phyloP scores from a whole-genome alignment of 2,888 invertebrate genomes.

The Chalcis sispes region DNA sequence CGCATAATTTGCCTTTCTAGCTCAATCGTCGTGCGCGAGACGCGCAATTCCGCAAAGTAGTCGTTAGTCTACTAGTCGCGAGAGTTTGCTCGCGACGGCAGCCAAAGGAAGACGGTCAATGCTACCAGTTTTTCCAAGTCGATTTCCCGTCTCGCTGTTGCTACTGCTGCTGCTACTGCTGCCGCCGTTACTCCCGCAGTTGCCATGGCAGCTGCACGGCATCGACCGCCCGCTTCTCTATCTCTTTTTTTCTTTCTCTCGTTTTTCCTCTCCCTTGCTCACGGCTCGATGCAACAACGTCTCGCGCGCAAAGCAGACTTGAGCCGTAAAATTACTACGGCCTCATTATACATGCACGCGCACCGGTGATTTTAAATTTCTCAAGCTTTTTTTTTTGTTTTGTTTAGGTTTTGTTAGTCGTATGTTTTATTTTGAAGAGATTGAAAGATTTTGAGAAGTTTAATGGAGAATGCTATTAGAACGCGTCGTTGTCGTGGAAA shows the following conservation, averaged over 20 bases:
- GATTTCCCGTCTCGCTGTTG: conserved; percentile 53
- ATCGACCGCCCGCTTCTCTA: conserved; percentile 50
- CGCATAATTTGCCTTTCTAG: no score
- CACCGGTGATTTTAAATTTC: no score
- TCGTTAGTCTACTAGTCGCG: conserved; percentile 5
- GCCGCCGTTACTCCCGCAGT: conserved; percentile 44
- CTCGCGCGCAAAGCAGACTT: not conserved
- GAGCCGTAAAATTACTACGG: not conserved
- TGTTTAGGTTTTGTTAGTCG: not conserved
- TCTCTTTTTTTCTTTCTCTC: conserved; percentile 20
- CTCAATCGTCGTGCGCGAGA: no score
- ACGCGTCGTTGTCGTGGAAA: no score
- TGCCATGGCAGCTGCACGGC: conserved; percentile 59
- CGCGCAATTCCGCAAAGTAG: not conserved
- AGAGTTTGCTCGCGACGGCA: not conserved
- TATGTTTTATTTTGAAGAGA: no score
- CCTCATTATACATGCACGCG: not conserved
- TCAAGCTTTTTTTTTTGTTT: not conserved
- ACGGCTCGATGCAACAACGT: conserved; percentile 17
- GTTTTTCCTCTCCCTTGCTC: not conserved
- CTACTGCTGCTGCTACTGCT: conserved; percentile 5
- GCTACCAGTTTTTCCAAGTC: conserved; percentile 68
- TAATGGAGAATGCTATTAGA: no score
- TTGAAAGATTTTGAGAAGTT: no score
- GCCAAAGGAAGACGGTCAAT: conserved; percentile 58